Conservation (phyloP, 2,797 vertebrate genomes). For the Pseudochromis fuscus region DNA sequence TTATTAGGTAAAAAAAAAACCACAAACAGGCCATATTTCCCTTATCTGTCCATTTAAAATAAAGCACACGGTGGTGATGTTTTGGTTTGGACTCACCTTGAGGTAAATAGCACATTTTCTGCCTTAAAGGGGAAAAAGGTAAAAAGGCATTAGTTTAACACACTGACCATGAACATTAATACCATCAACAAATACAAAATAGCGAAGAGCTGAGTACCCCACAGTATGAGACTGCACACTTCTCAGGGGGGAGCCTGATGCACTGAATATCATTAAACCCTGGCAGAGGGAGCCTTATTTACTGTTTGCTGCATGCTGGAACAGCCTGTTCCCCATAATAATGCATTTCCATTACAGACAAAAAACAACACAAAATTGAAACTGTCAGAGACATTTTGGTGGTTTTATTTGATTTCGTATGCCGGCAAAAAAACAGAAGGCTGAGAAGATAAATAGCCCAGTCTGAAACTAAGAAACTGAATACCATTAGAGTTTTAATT, state of each 20-base stretch:
- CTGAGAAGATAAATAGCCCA: slow-evolving; percentile 44
- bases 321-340: slow-evolving; percentile 56
- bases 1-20: slow-evolving; percentile 41
- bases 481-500: slow-evolving; percentile 40
- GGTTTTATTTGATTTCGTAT: slow-evolving; percentile 52
- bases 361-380: slow-evolving; percentile 66
- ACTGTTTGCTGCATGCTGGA: slow-evolving; percentile 58
- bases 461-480: slow-evolving; percentile 24
- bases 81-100: slow-evolving; percentile 1
- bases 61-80: slow-evolving; percentile 11
- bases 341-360: slow-evolving; percentile 52
- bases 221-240: slow-evolving; percentile 25
- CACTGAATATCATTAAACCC: slow-evolving; percentile 57
- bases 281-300: slow-evolving; percentile 58
- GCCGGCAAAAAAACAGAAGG: slow-evolving; percentile 17
- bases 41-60: slow-evolving; percentile 12
- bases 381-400: slow-evolving; percentile 61
- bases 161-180: slow-evolving; percentile 17
- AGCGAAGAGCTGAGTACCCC: slow-evolving; percentile 21
- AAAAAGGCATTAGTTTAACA: neutral
- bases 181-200: slow-evolving; percentile 33
- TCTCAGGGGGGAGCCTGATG: slow-evolving; percentile 34
- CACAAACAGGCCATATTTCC: slow-evolving; percentile 20
- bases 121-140: neutral
- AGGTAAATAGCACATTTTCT: slow-evolving; percentile 8